phyloP scores from a whole-genome alignment of 2,888 invertebrate genomes.

The Drosophila eohydei region DNA sequence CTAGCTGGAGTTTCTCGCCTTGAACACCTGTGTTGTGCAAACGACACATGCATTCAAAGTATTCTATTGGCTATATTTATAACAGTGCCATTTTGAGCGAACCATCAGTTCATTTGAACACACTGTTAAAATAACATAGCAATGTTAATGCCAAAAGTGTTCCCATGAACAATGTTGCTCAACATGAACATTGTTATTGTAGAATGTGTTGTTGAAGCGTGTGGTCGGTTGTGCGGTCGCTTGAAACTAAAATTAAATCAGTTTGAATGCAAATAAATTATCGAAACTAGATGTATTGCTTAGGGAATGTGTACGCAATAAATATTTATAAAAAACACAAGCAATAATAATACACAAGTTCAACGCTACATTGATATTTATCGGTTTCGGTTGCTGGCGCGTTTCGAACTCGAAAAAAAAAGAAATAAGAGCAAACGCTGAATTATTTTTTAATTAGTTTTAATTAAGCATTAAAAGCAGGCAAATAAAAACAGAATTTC shows the following conservation, averaged over 20 bases:
- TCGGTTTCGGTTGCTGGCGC: constrained; percentile 12
- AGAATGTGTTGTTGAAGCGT: constrained; percentile 55
- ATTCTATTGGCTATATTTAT: fast-evolving
- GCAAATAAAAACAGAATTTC: constrained; percentile 41
- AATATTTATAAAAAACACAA: constrained; percentile 26
- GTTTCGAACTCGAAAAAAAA: constrained; percentile 19
- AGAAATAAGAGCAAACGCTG: constrained; percentile 22
- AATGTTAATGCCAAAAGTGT: constrained; percentile 21
- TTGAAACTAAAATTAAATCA: constrained; percentile 20
- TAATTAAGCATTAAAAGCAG: constrained; percentile 59
- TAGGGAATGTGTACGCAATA: constrained; percentile 17
- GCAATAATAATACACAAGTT: constrained; percentile 14
- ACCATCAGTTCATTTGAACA: constrained; percentile 9
- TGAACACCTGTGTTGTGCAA: no score
- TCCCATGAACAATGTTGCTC: constrained; percentile 25
- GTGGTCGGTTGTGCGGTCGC: constrained; percentile 48
- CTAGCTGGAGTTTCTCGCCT: neutral
- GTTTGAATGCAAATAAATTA: constrained; percentile 20
- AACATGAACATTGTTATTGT: constrained; percentile 49
- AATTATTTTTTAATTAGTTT: constrained; percentile 66
- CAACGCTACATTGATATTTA: constrained; percentile 21
- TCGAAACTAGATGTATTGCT: constrained; percentile 18
- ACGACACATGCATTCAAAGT: fast-evolving
- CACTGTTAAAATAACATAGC: constrained; percentile 28
- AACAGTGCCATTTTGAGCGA: constrained; percentile 41